Percentiles rank a stretch among this genome's conserved stretches.
phyloP scores from a whole-genome alignment of 2,888 invertebrate species.

The Amblyteles armatorius region DNA sequence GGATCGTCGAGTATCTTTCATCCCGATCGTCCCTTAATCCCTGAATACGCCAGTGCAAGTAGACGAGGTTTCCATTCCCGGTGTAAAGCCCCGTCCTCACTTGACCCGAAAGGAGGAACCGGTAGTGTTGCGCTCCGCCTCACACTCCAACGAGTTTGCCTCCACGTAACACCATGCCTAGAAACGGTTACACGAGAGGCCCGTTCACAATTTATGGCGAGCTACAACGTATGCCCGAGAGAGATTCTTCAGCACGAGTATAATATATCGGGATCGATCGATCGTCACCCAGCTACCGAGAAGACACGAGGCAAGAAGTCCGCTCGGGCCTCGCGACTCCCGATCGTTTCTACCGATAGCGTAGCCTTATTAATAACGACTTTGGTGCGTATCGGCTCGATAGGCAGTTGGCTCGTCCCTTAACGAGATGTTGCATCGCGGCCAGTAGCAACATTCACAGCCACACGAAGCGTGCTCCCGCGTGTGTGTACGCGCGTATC shows the following conservation, averaged over 20 bases:
- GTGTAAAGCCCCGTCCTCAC: neutral
- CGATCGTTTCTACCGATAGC: constrained; percentile 67
- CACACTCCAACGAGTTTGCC: neutral
- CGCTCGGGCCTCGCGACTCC: constrained; percentile 47
- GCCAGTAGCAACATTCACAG: constrained; percentile 30
- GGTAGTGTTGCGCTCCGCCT: neutral
- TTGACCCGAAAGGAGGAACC: neutral
- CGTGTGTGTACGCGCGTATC: constrained; percentile 27
- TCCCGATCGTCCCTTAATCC: neutral
- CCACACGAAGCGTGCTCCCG: constrained; percentile 34
- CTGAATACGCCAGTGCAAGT: neutral
- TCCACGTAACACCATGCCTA: neutral
- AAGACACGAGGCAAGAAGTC: constrained; percentile 54
- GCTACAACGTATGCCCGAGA: constrained; percentile 20
- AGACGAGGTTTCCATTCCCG: neutral
- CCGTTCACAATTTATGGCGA: constrained; percentile 21
- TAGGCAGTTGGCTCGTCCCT: constrained; percentile 57
- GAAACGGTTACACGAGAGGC: constrained; percentile 1
- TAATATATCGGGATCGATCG: constrained; percentile 63
- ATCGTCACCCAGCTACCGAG: constrained; percentile 56
- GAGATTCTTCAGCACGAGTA: constrained; percentile 6
- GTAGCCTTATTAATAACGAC: constrained; percentile 67
- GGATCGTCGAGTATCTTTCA: neutral
- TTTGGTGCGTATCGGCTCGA: constrained; percentile 67
- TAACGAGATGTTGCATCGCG: constrained; percentile 65